phyloP scores from a whole-genome alignment of 2,113 vertebrate genomes.

The Megaceryle torquata region DNA sequence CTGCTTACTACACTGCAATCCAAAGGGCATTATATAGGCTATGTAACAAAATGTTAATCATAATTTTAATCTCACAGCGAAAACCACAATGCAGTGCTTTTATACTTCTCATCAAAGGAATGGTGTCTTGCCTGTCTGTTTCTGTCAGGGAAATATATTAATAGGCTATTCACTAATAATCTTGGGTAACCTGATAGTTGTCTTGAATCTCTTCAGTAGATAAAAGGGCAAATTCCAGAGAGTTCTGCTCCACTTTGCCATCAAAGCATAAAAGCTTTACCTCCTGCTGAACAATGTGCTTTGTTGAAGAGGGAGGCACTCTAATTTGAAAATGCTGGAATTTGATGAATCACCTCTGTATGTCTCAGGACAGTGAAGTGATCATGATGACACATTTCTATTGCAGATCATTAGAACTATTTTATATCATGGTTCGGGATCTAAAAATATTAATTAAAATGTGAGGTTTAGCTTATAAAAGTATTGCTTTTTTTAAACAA shows the following conservation, averaged over 20 bases:
- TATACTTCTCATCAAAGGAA: background rate
- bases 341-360: background rate
- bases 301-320: background rate
- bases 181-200: background rate
- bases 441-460: background rate
- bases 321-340: background rate
- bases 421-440: background rate
- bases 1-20: background rate
- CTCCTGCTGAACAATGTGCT: background rate
- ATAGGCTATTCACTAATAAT: background rate
- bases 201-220: background rate
- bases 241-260: background rate
- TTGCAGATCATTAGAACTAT: background rate
- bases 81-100: background rate
- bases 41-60: background rate
- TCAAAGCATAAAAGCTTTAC: background rate
- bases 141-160: background rate
- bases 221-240: background rate
- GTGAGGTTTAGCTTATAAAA: background rate
- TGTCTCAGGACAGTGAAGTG: background rate
- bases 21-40: background rate
- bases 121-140: background rate
- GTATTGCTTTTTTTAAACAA: background rate
- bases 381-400: fast-evolving
- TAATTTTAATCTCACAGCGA: background rate